Evolutionary conservation across 2,888 invertebrate genomes (phyloP), one percentile per base, ranked within the genome.

Genomic region (Bimastos eiseni): DNA sequence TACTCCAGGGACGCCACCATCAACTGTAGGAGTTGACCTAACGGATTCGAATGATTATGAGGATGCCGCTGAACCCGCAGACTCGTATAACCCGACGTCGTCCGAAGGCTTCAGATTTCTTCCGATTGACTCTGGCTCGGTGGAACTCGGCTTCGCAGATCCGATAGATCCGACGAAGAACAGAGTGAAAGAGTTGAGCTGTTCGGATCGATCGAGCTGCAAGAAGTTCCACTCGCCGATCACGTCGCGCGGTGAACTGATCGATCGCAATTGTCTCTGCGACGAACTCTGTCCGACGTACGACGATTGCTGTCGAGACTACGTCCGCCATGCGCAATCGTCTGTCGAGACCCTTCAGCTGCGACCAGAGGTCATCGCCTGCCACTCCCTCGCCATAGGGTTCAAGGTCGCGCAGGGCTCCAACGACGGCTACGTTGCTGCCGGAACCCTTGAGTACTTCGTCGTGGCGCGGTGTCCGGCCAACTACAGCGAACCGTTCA

Each of bases 231-330:
- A 34, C 86, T 34, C 36, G 36, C 36, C 37, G 6, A 21, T 37
- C 34, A 36, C 36, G 17, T 36, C 36, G 8, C 38, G 21, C 70
- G 30, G 1, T 38, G 34, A 90, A 19, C 41, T 90, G 36, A 86
- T 83, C 83, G 84, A 91, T 70, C 90, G 89, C 21, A 93, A 93
- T 92, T 93, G 93, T 70, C 92, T 91, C 90, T 93, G 93, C 91
- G 93, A 93, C 92, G 91, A 91, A 21, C 90, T 92, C 19, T 93
- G 93, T 89, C n/a, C 33, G n/a, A 41, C 92, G 19, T 93, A 92
- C 90, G 91, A 90, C 36, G 93, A 93, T 91, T 93, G 93, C 90
- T 93, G 93, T 88, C 86, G 89, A 21, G 93, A 93, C 89, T 91
- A 91, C 91, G 88, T 49, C 21, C 90, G 44, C 34, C 49, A 30